A percentile compares a stretch with the other conserved stretches of the same genome.
Evolutionary conservation across 1,140 invertebrate species (phyloP).

Genomic region (Sesamia nonagrioides): DNA sequence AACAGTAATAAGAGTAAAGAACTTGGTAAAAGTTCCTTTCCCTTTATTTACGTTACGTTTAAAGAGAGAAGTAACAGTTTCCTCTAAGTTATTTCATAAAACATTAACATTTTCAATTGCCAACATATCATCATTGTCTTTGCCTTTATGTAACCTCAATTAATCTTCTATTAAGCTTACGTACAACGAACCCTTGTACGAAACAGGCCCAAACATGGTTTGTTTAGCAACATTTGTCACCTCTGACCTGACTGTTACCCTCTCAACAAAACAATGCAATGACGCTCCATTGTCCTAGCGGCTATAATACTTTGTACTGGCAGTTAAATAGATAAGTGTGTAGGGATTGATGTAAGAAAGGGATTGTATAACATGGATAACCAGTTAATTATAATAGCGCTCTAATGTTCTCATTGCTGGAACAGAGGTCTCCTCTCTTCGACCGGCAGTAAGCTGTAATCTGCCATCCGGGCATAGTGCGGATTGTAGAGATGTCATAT

Average conservation of each 20-base stretch:
- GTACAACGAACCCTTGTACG: background rate
- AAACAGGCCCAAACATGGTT: conserved; percentile 19
- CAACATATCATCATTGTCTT: background rate
- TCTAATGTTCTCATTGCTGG: too few relatives aligned
- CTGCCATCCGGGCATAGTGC: too few relatives aligned
- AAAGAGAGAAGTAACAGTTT: background rate
- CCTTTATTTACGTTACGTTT: conserved; percentile 31
- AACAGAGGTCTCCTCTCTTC: too few relatives aligned
- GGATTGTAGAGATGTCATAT: too few relatives aligned
- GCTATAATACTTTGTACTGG: conserved; percentile 11
- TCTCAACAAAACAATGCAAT: conserved; percentile 24
- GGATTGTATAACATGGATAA: too few relatives aligned
- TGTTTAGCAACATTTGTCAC: conserved; percentile 36
- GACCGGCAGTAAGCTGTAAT: too few relatives aligned
- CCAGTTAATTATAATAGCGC: too few relatives aligned
- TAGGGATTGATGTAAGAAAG: too few relatives aligned
- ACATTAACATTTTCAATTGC: background rate
- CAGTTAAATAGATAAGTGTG: background rate
- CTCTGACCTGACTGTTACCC: conserved; percentile 23
- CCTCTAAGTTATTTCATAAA: background rate
- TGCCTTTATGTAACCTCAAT: background rate
- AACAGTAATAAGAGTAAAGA: conserved; percentile 27
- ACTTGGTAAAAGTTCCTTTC: conserved; percentile 41
- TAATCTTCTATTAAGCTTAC: background rate
- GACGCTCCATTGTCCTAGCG: conserved; percentile 21